Base-by-base conservation (phyloP, 2,113 vertebrate genomes). In the Eptesicus fuscus region DNA sequence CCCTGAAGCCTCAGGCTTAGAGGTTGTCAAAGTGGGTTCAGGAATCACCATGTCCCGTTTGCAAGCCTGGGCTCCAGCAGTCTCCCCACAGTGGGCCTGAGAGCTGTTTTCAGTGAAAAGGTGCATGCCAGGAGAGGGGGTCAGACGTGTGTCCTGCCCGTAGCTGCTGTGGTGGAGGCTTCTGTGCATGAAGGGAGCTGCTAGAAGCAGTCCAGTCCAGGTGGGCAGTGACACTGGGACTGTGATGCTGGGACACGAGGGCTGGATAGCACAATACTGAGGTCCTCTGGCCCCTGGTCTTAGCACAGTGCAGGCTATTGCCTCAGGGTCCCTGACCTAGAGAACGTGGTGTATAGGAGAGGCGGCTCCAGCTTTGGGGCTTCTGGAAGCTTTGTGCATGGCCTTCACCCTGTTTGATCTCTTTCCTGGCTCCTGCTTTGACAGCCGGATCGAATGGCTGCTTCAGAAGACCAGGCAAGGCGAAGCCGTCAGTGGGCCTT, bases 51-150 rank as follows among this genome's bases (percentile, higher is more conserved):
- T 37, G 84, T 51, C 37, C 18, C 37, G 7, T n/a, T 40, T 63
- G 70, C 9, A 32, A 69, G 44, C 49, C 59, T 71, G 32, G 40
- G 37, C 42, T 65, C 40, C 40, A 13, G 35, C 49, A 9, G 17
- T 40, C 44, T n/a, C 42, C 47, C 7, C 17, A 6, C 16, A 14
- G 69, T 0, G 1, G 9, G 40, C 23, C 51, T 12, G 20, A 56
- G 86, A n/a, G 16, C 47, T 47, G 56, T 59, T 56, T 59, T 7
- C 44, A 40, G 32, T 6, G 40, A 67, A 30, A 35, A 74, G 42
- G 6, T 1, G 0, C 5, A 0, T 8, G 56, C 42, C 42, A 59
- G 2, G 1, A 1, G 63, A 37, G 30, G 14, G 56, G 69, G 2
- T 47, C 70, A 51, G 67, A 22, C 12, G 1, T 20, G 30, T 37